Percentiles rank a stretch among this genome's conserved stretches.
phyloP scores from a whole-genome alignment of 2,797 vertebrate species.

The Scolopax rusticola region DNA sequence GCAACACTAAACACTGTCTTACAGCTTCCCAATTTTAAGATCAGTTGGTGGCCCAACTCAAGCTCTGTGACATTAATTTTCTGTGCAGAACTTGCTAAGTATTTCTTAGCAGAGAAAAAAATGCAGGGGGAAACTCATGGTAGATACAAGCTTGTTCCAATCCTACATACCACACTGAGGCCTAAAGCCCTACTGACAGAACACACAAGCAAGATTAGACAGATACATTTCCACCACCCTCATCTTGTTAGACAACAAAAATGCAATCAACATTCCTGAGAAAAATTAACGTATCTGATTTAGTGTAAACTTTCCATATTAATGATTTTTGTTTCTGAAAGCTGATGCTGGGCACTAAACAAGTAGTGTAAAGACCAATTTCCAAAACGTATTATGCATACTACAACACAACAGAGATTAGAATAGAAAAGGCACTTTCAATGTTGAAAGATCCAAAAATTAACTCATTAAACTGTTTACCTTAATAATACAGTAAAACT shows the following conservation, averaged over 20 bases:
- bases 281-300: background rate
- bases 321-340: background rate
- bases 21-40: background rate
- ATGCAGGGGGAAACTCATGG: background rate
- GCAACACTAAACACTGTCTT: background rate
- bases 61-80: background rate
- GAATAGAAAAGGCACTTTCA: background rate
- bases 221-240: rapidly evolving
- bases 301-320: background rate
- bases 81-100: background rate
- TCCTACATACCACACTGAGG: background rate
- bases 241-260: background rate
- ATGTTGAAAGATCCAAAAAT: background rate
- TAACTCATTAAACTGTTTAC: background rate
- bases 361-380: background rate
- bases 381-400: background rate
- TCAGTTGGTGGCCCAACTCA: background rate
- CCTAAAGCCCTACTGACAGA: background rate
- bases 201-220: background rate
- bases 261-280: background rate
- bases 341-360: background rate
- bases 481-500: background rate
- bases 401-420: background rate
- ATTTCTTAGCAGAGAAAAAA: background rate
- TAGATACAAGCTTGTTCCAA: background rate